Evolutionary conservation across 2,888 invertebrate genomes (phyloP), one percentile per base, ranked within the genome.

Genomic region (Lymantria monacha): DNA sequence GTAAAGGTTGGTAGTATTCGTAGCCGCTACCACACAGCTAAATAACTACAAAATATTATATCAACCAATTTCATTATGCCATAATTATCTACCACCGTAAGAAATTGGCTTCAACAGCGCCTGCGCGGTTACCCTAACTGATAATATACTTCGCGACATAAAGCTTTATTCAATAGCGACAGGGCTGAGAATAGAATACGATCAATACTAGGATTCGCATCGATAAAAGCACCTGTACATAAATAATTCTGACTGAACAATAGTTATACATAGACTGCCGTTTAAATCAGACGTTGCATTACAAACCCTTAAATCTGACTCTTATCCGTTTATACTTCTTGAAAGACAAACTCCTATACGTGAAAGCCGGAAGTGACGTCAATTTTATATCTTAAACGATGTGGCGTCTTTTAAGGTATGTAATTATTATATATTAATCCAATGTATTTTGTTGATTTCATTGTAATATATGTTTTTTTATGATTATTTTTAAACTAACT

Each of bases 111-210:
- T 22, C 2, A 3, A 22, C 22, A 22, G 55, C 63, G 63, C 57
- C 42, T 63, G 63, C 63, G 60, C 57, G 48, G 5, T 33, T 50
- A 45, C 51, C 47, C 41, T 45, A 36, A 49, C 49, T 38, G 48
- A 8, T n/a, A 14, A 3, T 22, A 13, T 33, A 51, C 10, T 41
- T 44, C 44, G 10, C 45, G 31, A 53, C 9, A 47, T 11, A 38
- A 22, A 15, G 38, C 63, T 48, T 22, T 57, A 55, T 30, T 2
- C 1, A 9, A 3, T 8, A 13, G 3, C 3, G 37, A 53, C 50
- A 63, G 46, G 31, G 55, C 33, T 42, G 12, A 52, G 49, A 41
- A 30, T 51, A 47, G 30, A 40, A 38, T 7, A 12, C 41, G 43
- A 45, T 55, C 43, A 38, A 36, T 44, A 38, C 43, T 46, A 36